A percentile compares a stretch with the other conserved stretches of the same genome.
Conservation (phyloP, 1,140 invertebrate genomes). For the Trichomalopsis sarcophagae region DNA sequence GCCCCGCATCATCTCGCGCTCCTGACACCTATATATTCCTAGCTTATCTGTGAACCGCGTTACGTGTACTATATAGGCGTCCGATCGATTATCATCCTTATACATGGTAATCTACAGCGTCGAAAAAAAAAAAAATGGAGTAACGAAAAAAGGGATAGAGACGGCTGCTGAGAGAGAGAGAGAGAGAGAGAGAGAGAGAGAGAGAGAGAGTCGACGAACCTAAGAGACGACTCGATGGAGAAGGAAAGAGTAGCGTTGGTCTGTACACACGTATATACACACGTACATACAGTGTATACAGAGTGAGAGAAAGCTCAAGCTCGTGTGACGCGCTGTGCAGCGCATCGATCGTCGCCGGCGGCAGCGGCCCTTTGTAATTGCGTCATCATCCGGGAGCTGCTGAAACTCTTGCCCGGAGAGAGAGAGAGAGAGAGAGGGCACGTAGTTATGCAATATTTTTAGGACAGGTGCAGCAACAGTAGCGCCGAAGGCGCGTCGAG, state of each 20-base stretch:
- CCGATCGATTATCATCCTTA: not conserved
- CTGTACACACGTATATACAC: too few relatives aligned
- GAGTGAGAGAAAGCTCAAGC: not conserved
- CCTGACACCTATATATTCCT: not conserved
- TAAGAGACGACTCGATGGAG: too few relatives aligned
- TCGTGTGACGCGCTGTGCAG: not conserved
- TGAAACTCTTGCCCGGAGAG: not conserved
- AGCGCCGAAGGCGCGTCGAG: too few relatives aligned
- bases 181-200: too few relatives aligned
- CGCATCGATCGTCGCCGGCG: not conserved
- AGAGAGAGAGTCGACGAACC: too few relatives aligned
- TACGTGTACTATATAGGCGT: not conserved
- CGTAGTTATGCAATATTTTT: constrained; percentile 1
- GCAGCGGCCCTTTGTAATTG: not conserved
- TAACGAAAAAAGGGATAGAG: too few relatives aligned
- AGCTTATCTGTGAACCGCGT: not conserved
- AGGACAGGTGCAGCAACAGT: not conserved
- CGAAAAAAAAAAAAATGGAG: not conserved
- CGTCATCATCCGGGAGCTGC: not conserved
- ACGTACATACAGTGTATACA: not conserved
- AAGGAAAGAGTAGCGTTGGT: too few relatives aligned
- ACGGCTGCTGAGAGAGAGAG: too few relatives aligned
- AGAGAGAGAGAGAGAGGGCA: not conserved
- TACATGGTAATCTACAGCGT: not conserved
- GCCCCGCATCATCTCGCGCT: not conserved